These are phyloP conservation scores for Leptinotarsa lineolata DNA, from an alignment of 1,140 invertebrate genomes.

Conservation along the genomic window DNA sequence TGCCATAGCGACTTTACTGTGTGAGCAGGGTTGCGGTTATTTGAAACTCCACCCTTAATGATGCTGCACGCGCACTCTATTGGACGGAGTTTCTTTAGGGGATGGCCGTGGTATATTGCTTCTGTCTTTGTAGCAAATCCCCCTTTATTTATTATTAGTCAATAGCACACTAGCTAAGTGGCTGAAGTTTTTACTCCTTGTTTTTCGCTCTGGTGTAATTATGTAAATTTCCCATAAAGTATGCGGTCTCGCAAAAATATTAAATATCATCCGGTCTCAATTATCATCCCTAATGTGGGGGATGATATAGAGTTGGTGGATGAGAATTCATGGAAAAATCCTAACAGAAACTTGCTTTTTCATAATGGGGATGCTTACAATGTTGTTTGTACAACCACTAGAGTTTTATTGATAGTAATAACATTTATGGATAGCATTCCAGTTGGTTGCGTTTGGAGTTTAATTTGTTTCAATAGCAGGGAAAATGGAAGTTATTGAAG, in stretches of 20 bases:
- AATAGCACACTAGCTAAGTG: slow-evolving; percentile 54
- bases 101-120: slow-evolving; percentile 34
- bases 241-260: slow-evolving; percentile 22
- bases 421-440: too few relatives aligned
- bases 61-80: slow-evolving; percentile 22
- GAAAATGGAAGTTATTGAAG: too few relatives aligned
- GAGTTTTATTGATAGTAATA: too few relatives aligned
- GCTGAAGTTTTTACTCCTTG: slow-evolving; percentile 55
- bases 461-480: too few relatives aligned
- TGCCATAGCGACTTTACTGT: slow-evolving; percentile 44
- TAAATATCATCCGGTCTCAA: slow-evolving; percentile 20
- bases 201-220: slow-evolving; percentile 51
- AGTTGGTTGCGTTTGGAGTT: too few relatives aligned
- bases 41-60: slow-evolving; percentile 41
- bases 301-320: neutral
- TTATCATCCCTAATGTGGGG: slow-evolving; percentile 23
- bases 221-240: slow-evolving; percentile 50
- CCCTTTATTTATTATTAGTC: slow-evolving; percentile 56
- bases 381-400: too few relatives aligned
- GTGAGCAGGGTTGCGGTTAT: slow-evolving; percentile 42
- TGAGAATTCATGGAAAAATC: too few relatives aligned
- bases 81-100: slow-evolving; percentile 36
- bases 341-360: too few relatives aligned
- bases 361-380: too few relatives aligned
- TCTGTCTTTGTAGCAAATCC: slow-evolving; percentile 38